Evolutionary conservation across 2,113 vertebrate species (phyloP), one percentile per base, ranked within the genome.

Genomic region (Lynx canadensis): DNA sequence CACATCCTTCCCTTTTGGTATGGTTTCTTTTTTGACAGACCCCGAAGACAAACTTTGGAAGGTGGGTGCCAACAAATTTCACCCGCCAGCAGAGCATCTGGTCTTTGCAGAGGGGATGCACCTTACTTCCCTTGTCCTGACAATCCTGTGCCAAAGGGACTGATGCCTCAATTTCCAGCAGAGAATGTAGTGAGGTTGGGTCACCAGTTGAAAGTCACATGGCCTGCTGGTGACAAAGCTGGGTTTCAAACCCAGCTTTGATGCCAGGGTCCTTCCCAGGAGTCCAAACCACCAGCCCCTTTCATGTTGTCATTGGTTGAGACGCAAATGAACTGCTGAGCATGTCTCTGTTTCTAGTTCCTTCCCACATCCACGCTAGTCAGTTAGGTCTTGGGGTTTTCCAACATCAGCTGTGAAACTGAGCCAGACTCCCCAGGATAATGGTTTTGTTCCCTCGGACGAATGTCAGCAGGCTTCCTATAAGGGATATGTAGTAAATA

Each of bases 161-260:
- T 0, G 13, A 36, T 0, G 11, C 50, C 41, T 5, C 73, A 12
- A 7, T 7, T 31, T 45, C 74, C 25, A 38, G 85, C 7, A 21
- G 71, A 50, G 57, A 66, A 3, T 2, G 71, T 15, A 4, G 21
- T 1, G 50, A 41, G 80, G 4, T 7, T 52, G 18, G 45, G 66
- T 65, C 57, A 4, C 68, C 15, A 18, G 41, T 33, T 41, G 41
- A 4, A n/a, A 68, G 66, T 60, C 33, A 5, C 13, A 31, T 1
- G 3, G 6, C 11, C 33, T 36, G 13, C 0, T 0, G 31, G 33
- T 21, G 29, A 31, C 21, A 18, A 41, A 33, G 14, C 7, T n/a
- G 66, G 36, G 45, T 48, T 69, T 74, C 16, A 41, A 29, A 36
- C 45, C 9, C 1, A 14, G 15, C 38, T 18, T 4, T 7, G 3